These are phyloP conservation scores for Ypsolopha sequella DNA, from an alignment of 2,888 invertebrate genomes.

Conservation along the genomic window DNA sequence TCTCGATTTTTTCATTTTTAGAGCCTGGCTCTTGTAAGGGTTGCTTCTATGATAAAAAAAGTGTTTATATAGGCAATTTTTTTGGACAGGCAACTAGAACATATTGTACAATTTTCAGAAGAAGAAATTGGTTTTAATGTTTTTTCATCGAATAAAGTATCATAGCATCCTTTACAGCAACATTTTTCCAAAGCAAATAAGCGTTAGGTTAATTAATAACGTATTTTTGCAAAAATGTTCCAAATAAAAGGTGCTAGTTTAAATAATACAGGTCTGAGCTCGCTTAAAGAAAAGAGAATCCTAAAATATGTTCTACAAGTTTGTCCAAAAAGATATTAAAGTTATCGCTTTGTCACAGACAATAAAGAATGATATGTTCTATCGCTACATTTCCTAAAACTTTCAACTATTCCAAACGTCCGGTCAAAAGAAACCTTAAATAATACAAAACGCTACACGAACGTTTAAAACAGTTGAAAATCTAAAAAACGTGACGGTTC, in stretches of 20 bases:
- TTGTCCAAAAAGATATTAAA: neutral
- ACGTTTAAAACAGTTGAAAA: neutral
- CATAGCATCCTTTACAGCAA: neutral
- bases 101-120: neutral
- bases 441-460: neutral
- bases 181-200: too few relatives aligned
- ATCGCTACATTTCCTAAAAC: neutral
- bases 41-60: too few relatives aligned
- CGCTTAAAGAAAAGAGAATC: too few relatives aligned
- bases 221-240: too few relatives aligned
- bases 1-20: too few relatives aligned
- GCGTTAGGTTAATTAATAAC: too few relatives aligned
- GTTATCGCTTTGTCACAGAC: neutral
- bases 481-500: neutral
- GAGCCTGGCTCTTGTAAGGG: too few relatives aligned
- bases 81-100: neutral
- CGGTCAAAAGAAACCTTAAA: neutral
- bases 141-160: neutral
- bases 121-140: neutral
- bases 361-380: slow-evolving; percentile 1
- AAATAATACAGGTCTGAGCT: too few relatives aligned
- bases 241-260: too few relatives aligned
- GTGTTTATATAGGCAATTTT: neutral
- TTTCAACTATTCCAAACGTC: neutral
- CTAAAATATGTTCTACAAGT: too few relatives aligned